Base-by-base conservation (phyloP, 2,888 invertebrate genomes). In the Poecilobothrus nobilitatus region DNA sequence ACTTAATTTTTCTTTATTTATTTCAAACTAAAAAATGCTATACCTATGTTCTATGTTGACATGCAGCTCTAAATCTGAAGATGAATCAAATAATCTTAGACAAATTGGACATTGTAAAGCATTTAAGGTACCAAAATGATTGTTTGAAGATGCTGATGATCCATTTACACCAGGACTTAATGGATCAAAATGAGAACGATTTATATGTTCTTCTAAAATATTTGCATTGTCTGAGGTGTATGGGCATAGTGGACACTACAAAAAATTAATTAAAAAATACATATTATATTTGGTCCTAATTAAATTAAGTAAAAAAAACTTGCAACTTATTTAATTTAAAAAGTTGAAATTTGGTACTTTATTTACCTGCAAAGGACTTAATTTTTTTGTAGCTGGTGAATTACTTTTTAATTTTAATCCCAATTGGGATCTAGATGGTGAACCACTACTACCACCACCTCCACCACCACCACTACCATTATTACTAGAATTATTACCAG, bases 31-130 rank as follows among this genome's bases (percentile, higher is more conserved):
- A 21, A 10, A 62, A 62, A 9, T 62, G 1, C 6, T 89, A 82
- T 92, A 92, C 76, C 88, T 86, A 78, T 94, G 93, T 76, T 91
- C 92, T 69, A 91, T 89, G 82, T 93, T 93, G 1, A 94, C 92
- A 78, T 94, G 94, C 67, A 92, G 81, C 80, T 93, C 92, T 67
- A 94, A 86, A 78, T 92, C 91, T 2, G 89, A 87, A n/a, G 88
- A 87, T 74, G 88, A 88, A 66, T 86, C 84, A 77, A 91, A 91
- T 66, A 87, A 86, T 73, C 86, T 86, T 70, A 88, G 86, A 81
- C 94, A 94, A 65, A 94, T 85, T 0, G 94, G 93, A 78, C 94
- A 94, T 72, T 89, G 88, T 74, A 87, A 90, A 12, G 84, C 81
- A 72, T 74, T 74, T 78, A 86, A 82, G 9, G 84, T 82, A 1